phyloP scores from a whole-genome alignment of 2,113 vertebrate species.

The Diphyllodes magnificus region DNA sequence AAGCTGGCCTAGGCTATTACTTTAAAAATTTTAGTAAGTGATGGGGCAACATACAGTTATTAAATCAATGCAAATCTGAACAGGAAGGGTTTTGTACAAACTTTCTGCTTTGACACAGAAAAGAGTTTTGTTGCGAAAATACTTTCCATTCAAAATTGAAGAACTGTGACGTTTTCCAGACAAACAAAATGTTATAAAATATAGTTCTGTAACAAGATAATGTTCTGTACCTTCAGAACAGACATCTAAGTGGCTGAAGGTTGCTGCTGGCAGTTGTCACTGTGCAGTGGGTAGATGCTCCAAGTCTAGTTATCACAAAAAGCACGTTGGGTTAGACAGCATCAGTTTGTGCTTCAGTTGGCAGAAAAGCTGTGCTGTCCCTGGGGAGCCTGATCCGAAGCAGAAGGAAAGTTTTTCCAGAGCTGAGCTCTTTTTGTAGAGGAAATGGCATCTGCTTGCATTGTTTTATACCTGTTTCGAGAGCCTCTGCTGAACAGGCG shows the following conservation, averaged over 20 bases:
- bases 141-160: neutral
- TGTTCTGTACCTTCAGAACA: neutral
- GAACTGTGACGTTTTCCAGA: neutral
- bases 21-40: neutral
- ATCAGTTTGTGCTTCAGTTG: neutral
- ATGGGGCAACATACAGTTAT: neutral
- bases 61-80: neutral
- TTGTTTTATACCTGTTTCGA: slow-evolving; percentile 12
- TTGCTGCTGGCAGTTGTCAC: neutral
- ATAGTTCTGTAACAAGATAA: neutral
- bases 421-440: neutral
- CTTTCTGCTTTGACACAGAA: neutral
- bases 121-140: neutral
- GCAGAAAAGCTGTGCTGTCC: slow-evolving; percentile 1
- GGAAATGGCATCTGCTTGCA: neutral
- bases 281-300: neutral
- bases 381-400: neutral
- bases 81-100: neutral
- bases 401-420: neutral
- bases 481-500: neutral
- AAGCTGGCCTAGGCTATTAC: neutral
- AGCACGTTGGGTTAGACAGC: neutral
- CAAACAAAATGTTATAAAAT: neutral
- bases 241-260: neutral
- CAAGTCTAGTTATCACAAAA: neutral